Percentiles rank a stretch among this genome's conserved stretches.
Evolutionary conservation across 2,797 vertebrate genomes (phyloP).

Genomic region (Morelia viridis): DNA sequence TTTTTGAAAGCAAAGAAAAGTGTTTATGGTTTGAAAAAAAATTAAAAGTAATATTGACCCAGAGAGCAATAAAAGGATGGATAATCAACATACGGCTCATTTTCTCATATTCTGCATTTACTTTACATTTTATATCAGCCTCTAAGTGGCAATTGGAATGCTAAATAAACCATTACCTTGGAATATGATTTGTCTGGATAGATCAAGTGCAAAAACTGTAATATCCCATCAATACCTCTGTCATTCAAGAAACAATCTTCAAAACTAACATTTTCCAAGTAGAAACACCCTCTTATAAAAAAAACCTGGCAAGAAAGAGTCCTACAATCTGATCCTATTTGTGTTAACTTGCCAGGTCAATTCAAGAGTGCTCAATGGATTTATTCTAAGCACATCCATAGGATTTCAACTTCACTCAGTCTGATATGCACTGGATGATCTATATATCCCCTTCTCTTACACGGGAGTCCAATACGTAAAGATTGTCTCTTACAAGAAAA

Average conservation of each 20-base stretch:
- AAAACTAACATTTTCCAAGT: constrained; percentile 44
- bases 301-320: not conserved
- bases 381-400: not conserved
- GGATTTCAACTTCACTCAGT: not conserved
- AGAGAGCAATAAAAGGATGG: constrained; percentile 32
- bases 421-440: not conserved
- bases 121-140: constrained; percentile 63
- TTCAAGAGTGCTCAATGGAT: not conserved
- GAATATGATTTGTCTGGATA: constrained; percentile 58
- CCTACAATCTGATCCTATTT: not conserved
- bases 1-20: constrained; percentile 41
- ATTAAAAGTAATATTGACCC: constrained; percentile 28
- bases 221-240: constrained; percentile 35
- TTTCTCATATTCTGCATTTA: constrained; percentile 53
- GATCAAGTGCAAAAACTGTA: constrained; percentile 49
- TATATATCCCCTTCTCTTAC: not conserved
- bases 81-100: constrained; percentile 38
- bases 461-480: not conserved
- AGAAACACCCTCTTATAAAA: constrained; percentile 25
- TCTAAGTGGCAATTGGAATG: constrained; percentile 59
- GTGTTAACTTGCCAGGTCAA: not conserved
- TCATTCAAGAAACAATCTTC: constrained; percentile 44
- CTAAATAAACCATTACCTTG: constrained; percentile 60
- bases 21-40: constrained; percentile 56
- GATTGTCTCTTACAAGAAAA: not conserved